Base-by-base conservation (phyloP, 2,797 vertebrate genomes). In the Salarias fasciatus region DNA sequence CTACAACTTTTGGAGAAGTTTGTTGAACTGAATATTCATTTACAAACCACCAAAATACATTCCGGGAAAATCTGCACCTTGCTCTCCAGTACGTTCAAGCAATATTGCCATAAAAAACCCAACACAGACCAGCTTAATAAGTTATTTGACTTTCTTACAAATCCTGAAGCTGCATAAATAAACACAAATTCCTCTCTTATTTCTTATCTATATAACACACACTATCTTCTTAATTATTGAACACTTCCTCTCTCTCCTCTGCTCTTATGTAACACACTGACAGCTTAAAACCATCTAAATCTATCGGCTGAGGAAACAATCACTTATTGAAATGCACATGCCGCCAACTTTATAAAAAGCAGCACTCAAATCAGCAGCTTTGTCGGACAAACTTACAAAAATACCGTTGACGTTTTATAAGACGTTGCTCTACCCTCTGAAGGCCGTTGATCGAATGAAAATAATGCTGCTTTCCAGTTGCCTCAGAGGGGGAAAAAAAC, bases 361-460 rank as follows among this genome's bases (percentile, higher is more conserved):
- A 75, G 80, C 83, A 75, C 79, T 82, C 70, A 83, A 53, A 85
- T 69, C 38, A 75, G 73, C 64, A 83, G 65, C 24, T 24, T 24
- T 75, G 77, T 80, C 2, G 44, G 36, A 71, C 58, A 79, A 68
- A 84, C 38, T 2, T 82, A 84, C 59, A 88, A 84, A 89, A 86
- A 89, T 80, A 85, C 52, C 43, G 51, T 63, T 47, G 31, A 64
- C 35, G 42, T 67, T 47, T 72, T 72, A 59, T 58, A 75, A 61
- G 65, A 72, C 42, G 46, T 69, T 54, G 59, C 11, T 29, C 1
- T 41, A 63, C 45, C 37, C 13, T 35, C 33, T 11, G 53, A 2
- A 3, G 12, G 24, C 52, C 43, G 8, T n/a, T 8, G 12, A 53
- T 43, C 49, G 56, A 12, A 44, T 28, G 51, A 53, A 55, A 44